Evolutionary conservation across 2,797 vertebrate species (phyloP).

Genomic region (Ciconia nigra): DNA sequence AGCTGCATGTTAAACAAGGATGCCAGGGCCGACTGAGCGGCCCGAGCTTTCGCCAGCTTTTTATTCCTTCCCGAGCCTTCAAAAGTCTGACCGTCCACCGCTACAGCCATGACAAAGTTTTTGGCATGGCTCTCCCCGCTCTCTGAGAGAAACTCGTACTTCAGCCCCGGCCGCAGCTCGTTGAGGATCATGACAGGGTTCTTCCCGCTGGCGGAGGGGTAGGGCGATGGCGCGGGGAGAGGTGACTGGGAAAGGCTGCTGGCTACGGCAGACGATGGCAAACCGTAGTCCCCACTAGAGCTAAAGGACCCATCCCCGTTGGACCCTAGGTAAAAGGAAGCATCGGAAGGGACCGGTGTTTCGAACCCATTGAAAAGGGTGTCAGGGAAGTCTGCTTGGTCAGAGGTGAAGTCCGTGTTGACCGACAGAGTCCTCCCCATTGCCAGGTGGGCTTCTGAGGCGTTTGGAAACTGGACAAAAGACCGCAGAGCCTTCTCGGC

Average conservation of each 20-base stretch:
- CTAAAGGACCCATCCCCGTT: constrained; percentile 88
- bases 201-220: constrained; percentile 88
- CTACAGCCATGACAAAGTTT: constrained; percentile 98
- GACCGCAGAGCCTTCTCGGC: constrained; percentile 95
- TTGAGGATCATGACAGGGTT: constrained; percentile 99
- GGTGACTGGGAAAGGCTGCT: constrained; percentile 84
- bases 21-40: constrained; percentile 92
- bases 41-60: constrained; percentile 96
- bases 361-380: constrained; percentile 97
- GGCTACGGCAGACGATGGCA: constrained; percentile 74
- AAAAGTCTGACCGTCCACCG: constrained; percentile 91
- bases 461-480: constrained; percentile 96
- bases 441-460: constrained; percentile 94
- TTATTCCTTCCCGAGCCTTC: constrained; percentile 97
- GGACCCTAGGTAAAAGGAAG: constrained; percentile 87
- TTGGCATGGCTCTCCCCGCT: constrained; percentile 98
- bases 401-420: constrained; percentile 95
- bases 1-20: constrained; percentile 96
- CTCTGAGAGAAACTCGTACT: constrained; percentile 96
- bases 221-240: constrained; percentile 80
- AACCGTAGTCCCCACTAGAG: constrained; percentile 83
- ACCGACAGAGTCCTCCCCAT: constrained; percentile 93
- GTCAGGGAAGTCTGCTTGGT: constrained; percentile 96
- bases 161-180: constrained; percentile 93
- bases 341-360: constrained; percentile 82